Percentiles rank a stretch among this genome's conserved stretches.
phyloP scores from a whole-genome alignment of 2,888 invertebrate species.

The Scrobipalpa atriplicella region DNA sequence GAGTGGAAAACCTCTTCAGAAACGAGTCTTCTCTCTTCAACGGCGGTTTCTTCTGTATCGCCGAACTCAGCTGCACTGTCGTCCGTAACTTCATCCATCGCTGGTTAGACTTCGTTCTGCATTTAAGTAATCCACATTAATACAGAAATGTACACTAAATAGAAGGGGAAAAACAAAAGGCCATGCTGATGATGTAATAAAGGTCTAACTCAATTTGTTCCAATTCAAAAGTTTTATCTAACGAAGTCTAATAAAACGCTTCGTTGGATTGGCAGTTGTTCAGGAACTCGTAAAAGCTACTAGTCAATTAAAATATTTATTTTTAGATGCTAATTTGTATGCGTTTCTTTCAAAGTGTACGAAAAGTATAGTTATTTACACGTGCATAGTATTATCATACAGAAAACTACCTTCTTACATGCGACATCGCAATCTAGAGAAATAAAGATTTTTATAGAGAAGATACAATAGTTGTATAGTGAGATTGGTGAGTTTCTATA shows the following conservation, averaged over 20 bases:
- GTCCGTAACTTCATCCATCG: conserved; percentile 98
- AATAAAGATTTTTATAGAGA: conserved; percentile 46
- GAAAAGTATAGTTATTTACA: conserved; percentile 43
- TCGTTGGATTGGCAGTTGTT: conserved; percentile 18
- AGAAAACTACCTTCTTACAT: conserved; percentile 69
- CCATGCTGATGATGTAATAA: conserved; percentile 47
- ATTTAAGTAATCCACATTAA: conserved; percentile 44
- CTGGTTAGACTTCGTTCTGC: conserved; percentile 95
- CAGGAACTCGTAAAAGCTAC: conserved; percentile 19
- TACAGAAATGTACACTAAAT: conserved; percentile 24
- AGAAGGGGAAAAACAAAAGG: conserved; percentile 50
- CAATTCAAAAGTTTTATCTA: conserved; percentile 22
- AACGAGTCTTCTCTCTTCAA: conserved; percentile 96
- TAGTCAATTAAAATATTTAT: neutral
- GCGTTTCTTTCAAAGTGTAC: conserved; percentile 1
- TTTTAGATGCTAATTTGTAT: neutral
- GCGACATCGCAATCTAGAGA: conserved; percentile 72
- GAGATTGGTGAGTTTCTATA: conserved; percentile 60
- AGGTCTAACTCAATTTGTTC: conserved; percentile 7
- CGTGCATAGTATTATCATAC: conserved; percentile 60
- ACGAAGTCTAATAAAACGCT: conserved; percentile 21
- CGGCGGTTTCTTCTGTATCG: conserved; percentile 94
- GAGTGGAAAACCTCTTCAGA: conserved; percentile 95
- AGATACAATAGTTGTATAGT: conserved; percentile 56
- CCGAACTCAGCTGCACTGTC: conserved; percentile 95